These are phyloP conservation scores for Taurulus bubalis DNA, from an alignment of 2,113 vertebrate species.

Conservation along the genomic window DNA sequence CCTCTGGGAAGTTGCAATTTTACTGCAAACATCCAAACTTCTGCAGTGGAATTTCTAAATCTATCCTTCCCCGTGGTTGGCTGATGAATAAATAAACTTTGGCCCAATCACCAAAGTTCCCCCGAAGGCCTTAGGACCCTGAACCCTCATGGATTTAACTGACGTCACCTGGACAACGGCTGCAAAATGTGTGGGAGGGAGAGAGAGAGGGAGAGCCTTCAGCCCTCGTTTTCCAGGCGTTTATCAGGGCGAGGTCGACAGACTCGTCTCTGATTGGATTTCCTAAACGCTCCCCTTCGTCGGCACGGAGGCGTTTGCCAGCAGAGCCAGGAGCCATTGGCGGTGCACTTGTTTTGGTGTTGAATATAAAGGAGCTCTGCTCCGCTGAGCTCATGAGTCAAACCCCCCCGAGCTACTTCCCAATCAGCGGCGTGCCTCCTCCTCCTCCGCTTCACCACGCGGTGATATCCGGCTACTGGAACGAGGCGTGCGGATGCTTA, in stretches of 20 bases:
- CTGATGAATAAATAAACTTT: background rate
- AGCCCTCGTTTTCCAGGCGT: no score
- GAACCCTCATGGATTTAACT: no score
- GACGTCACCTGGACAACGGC: no score
- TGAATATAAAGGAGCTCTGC: conserved; percentile 56
- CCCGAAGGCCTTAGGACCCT: no score
- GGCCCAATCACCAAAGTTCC: no score
- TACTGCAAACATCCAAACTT: background rate
- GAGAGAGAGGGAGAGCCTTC: no score
- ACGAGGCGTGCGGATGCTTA: conserved; percentile 63
- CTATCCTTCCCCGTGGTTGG: background rate
- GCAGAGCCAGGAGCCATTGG: conserved; percentile 42
- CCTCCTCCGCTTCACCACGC: conserved; percentile 63
- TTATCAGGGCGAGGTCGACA: background rate
- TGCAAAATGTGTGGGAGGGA: no score
- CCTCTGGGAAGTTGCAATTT: background rate
- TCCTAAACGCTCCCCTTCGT: conserved; percentile 22
- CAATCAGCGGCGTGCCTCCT: conserved; percentile 65
- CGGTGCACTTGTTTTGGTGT: conserved; percentile 71
- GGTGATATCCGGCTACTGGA: conserved; percentile 70
- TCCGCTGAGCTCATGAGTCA: conserved; percentile 67
- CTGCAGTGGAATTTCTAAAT: background rate
- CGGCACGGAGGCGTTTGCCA: conserved; percentile 35
- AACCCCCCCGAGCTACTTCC: conserved; percentile 63
- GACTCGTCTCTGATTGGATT: conserved; percentile 24